These are phyloP conservation scores for Eurytoma adleriae DNA, from an alignment of 2,888 invertebrate genomes.

Conservation along the genomic window DNA sequence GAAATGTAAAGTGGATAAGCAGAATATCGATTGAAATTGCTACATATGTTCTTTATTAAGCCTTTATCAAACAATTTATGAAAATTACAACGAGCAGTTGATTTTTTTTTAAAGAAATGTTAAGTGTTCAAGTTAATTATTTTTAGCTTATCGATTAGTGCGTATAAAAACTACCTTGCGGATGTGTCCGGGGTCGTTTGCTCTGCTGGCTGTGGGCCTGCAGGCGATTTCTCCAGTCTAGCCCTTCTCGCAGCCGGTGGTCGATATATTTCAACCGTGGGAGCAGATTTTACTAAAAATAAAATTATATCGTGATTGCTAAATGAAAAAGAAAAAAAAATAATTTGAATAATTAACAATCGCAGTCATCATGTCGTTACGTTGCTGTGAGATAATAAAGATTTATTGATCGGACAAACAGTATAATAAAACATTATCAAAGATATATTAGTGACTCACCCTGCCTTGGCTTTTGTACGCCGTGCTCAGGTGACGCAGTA, in stretches of 20 bases:
- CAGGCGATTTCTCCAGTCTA: conserved; percentile 58
- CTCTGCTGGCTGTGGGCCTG: conserved; percentile 40
- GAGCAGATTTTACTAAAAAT: conserved; percentile 68
- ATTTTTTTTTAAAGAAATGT: too few relatives aligned
- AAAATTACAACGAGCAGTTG: too few relatives aligned
- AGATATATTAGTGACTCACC: conserved; percentile 60
- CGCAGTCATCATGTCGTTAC: too few relatives aligned
- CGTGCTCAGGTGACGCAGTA: conserved; percentile 67
- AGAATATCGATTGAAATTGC: too few relatives aligned
- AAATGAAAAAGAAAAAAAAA: too few relatives aligned
- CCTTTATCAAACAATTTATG: too few relatives aligned
- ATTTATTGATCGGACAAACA: neutral
- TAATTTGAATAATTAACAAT: too few relatives aligned
- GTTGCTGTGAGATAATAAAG: too few relatives aligned
- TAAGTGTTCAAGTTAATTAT: too few relatives aligned
- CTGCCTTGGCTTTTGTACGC: conserved; percentile 66
- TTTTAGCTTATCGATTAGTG: too few relatives aligned
- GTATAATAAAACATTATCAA: neutral
- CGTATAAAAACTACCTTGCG: conserved; percentile 47
- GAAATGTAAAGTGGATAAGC: too few relatives aligned
- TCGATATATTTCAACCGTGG: conserved; percentile 77
- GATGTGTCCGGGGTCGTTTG: conserved; percentile 44
- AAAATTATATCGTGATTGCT: neutral
- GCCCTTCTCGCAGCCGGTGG: conserved; percentile 77
- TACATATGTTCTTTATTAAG: too few relatives aligned